Base-by-base conservation (phyloP, 2,113 vertebrate species). In the Myxocyprinus asiaticus region DNA sequence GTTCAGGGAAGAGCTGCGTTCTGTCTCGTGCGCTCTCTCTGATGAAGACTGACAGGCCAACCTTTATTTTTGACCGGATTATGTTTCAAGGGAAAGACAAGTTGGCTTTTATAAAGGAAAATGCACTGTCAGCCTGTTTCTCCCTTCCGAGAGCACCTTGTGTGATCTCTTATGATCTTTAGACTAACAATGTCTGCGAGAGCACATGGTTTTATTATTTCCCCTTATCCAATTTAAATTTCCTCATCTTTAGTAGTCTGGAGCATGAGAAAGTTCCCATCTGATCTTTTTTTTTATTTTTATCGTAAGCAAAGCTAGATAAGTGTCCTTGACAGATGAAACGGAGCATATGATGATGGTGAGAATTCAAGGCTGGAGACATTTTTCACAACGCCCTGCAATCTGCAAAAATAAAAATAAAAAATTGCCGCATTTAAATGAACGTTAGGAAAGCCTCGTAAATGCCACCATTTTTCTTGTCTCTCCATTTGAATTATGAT, bases 51-150 rank as follows among this genome's bases (percentile, higher is more conserved):
- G 92, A 90, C 90, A 89, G 85, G 78, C 75, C 83, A 87, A 89
- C 89, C 91, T 92, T 90, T 89, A 87, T 90, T 89, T 89, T 85
- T 82, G 86, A 87, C 87, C 83, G 80, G 89, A 85, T 90, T 91
- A 88, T 88, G 87, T 89, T 92, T 86, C 82, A 83, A 45, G 72
- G 65, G 56, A 66, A 87, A 84, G 83, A 89, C 85, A 88, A 85
- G 79, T 55, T 43, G 65, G 80, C 87, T 89, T 88, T 90, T 90
- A 86, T 88, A 84, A 79, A 48, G 77, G 82, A 77, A 67, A 88
- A 82, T 51, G 87, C 88, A 3, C 56, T 85, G 84, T 91, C 90
- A 88, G 91, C 90, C 17, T 77, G 76, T 88, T 87, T 67, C 51
- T 65, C 84, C 47, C 83, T 84, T 78, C 79, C 81, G 73, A 65